Percentiles rank a stretch among this genome's conserved stretches.
Conservation (phyloP, 2,888 invertebrate species). For the Papilio elwesi region DNA sequence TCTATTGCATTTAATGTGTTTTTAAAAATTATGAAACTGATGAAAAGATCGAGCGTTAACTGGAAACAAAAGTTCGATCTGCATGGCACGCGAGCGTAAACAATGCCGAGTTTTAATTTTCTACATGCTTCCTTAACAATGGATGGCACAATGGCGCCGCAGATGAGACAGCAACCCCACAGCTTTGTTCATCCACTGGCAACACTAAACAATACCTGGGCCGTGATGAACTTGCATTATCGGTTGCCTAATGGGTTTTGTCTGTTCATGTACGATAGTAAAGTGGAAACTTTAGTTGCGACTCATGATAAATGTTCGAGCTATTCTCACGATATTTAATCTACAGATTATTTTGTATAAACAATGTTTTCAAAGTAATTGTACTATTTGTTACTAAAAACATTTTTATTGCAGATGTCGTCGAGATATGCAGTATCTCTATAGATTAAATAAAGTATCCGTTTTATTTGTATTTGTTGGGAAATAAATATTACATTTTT, state of each 20-base stretch:
- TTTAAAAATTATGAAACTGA: conserved; percentile 21
- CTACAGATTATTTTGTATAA: conserved; percentile 42
- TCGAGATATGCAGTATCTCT: too few species aligned
- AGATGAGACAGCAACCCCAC: conserved; percentile 76
- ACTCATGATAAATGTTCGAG: conserved; percentile 64
- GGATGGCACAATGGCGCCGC: conserved; percentile 73
- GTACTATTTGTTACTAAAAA: background rate
- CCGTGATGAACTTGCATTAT: conserved; percentile 80
- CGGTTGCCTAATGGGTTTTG: conserved; percentile 80
- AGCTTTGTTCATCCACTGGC: conserved; percentile 70
- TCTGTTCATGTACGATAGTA: conserved; percentile 62
- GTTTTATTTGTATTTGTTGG: too few species aligned
- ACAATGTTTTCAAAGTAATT: background rate
- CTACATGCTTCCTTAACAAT: conserved; percentile 75
- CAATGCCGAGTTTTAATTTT: conserved; percentile 83
- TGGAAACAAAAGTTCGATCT: conserved; percentile 66
- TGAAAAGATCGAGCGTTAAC: conserved; percentile 31
- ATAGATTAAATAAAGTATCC: too few species aligned
- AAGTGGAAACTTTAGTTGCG: conserved; percentile 66
- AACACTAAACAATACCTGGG: conserved; percentile 80
- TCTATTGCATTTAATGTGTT: conserved; percentile 15
- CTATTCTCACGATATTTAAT: conserved; percentile 64
- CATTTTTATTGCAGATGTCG: background rate
- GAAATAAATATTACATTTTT: too few species aligned
- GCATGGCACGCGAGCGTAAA: conserved; percentile 62